Percentiles rank a stretch among this genome's conserved stretches.
Evolutionary conservation across 2,888 invertebrate genomes (phyloP).

Genomic region (Salpingus planirostris): DNA sequence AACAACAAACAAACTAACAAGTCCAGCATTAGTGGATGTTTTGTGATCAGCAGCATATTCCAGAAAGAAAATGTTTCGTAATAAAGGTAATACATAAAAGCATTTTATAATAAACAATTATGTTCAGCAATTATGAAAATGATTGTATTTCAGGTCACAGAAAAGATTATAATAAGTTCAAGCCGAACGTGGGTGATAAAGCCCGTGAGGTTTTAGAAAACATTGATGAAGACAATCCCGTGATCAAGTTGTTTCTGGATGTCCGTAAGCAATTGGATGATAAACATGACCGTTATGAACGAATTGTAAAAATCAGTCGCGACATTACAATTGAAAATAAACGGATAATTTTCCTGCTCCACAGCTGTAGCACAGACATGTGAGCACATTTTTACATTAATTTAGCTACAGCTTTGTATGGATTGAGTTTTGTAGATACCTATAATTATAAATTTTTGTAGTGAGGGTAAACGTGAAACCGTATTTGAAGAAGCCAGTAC

Average conservation of each 20-base stretch:
- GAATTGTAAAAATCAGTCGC: slow-evolving; percentile 70
- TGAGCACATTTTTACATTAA: slow-evolving; percentile 20
- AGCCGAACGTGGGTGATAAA: slow-evolving; percentile 38
- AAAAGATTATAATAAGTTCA: slow-evolving; percentile 14
- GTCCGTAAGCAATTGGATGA: slow-evolving; percentile 60
- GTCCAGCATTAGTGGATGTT: not conserved
- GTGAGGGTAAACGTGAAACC: slow-evolving; percentile 47
- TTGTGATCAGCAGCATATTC: not conserved
- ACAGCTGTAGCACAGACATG: slow-evolving; percentile 53
- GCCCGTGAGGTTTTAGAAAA: slow-evolving; percentile 40
- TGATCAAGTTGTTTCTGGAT: slow-evolving; percentile 54
- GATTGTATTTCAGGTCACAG: not conserved
- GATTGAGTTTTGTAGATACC: not conserved
- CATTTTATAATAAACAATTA: too few relatives aligned
- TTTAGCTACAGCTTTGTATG: not conserved
- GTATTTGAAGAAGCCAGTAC: slow-evolving; percentile 56
- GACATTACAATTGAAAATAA: slow-evolving; percentile 89
- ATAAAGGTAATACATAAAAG: slow-evolving; percentile 3
- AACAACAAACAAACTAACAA: not conserved
- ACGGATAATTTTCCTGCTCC: slow-evolving; percentile 76
- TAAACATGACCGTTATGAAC: slow-evolving; percentile 75
- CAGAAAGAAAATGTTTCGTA: slow-evolving; percentile 6
- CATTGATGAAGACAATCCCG: slow-evolving; percentile 44
- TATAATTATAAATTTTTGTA: slow-evolving; percentile 23
- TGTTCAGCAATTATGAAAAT: not conserved